Base-by-base conservation (phyloP, 2,797 vertebrate genomes). In the Poecilia gillii region DNA sequence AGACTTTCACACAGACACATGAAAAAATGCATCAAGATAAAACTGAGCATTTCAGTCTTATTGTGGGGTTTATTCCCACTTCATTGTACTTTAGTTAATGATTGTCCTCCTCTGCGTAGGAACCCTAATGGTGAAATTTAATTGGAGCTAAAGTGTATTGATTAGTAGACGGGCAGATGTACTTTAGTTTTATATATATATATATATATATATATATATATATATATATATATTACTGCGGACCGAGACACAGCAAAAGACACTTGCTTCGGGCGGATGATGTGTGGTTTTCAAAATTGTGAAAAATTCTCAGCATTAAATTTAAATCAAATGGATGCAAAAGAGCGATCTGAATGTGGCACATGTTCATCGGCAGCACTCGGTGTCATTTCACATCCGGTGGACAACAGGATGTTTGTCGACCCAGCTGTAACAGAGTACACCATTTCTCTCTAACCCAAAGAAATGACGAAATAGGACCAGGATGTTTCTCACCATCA, bases 1-100 rank as follows among this genome's bases (percentile, higher is more conserved):
- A 95, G 85, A 92, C 84, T 86, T 93, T 93, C 86, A 59, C 68
- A 43, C 64, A 62, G n/a, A 49, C 1, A 33, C 13, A 33, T 33
- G 51, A 73, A 88, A 92, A 94, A 93, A 88, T 82, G 66, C 88
- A 89, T 88, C 49, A 51, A 84, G 85, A 88, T 84, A 84, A 88
- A 92, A 86, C 62, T 70, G 64, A 87, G 77, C 75, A 12, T 81
- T 89, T 92, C 41, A 79, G 25, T 43, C 23, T 70, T 70, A 70
- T 45, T 70, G 41, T 72, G 9, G 71, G 66, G 45, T 83, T 81
- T 80, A n/a, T 81, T 76, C 78, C 73, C 43, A 46, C 23, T 47
- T 47, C 78, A 73, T 51, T 53, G 76, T 2, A 14, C 53, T 62
- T 18, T 28, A 68, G 57, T 72, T 31, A 31, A 31, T 31, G 31